A percentile compares a stretch with the other conserved stretches of the same genome.
phyloP scores from a whole-genome alignment of 2,888 invertebrate species.

The Linnaemya vulpina region DNA sequence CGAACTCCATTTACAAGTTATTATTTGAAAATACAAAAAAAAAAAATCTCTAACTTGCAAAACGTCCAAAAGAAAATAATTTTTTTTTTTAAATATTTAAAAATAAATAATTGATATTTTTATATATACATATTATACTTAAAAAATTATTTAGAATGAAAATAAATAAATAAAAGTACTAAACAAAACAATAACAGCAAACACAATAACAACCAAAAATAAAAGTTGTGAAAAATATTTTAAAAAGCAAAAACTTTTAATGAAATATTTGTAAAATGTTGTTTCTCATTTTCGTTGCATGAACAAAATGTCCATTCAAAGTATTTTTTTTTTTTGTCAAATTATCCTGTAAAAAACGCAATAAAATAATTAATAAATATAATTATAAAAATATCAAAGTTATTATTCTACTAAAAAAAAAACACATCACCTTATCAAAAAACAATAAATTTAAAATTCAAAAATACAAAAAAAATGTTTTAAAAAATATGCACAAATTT shows the following conservation, averaged over 20 bases:
- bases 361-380: conserved; percentile 15
- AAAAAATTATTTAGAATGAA: conserved; percentile 56
- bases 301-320: conserved; percentile 32
- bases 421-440: conserved; percentile 32
- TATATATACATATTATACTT: conserved; percentile 68
- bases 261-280: conserved; percentile 52
- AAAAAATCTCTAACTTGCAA: conserved; percentile 66
- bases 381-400: conserved; percentile 19
- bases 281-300: conserved; percentile 11
- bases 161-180: conserved; percentile 19
- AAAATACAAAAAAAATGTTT: neutral
- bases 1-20: conserved; percentile 53
- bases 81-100: conserved; percentile 62
- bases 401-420: conserved; percentile 21
- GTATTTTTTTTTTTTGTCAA: neutral
- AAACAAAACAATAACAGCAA: conserved; percentile 26
- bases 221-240: conserved; percentile 47
- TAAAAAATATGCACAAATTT: conserved; percentile 60
- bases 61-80: conserved; percentile 72
- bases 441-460: conserved; percentile 14
- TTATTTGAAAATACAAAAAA: conserved; percentile 63
- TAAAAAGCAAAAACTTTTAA: conserved; percentile 30
- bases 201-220: conserved; percentile 42
- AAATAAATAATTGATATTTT: conserved; percentile 65
- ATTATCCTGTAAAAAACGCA: conserved; percentile 31